Base-by-base conservation (phyloP, 2,113 vertebrate species). In the Macquaria ambigua region DNA sequence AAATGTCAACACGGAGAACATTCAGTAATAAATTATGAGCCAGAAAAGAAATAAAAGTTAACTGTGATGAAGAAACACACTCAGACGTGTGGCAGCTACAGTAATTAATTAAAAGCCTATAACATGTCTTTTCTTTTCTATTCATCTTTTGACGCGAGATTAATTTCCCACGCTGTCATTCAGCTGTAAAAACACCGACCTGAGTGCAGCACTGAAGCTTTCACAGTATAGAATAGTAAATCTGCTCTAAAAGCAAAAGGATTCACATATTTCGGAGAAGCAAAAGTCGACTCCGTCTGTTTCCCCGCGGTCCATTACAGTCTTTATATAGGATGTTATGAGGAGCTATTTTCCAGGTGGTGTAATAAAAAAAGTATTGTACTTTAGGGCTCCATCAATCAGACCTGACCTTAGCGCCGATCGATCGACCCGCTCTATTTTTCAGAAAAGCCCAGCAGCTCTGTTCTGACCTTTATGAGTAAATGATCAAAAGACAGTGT, bases 1-100 rank as follows among this genome's bases (percentile, higher is more conserved):
- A 73, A 25, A 88, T 83, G 77, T 79, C 82, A 84, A 85, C 89
- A 62, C 1, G 10, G 37, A 75, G 64, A 83, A 72, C 53, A 21
- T 7, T 64, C 69, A 50, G 55, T 21, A 72, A 81, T 89, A 89
- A 86, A 90, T 80, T 2, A 85, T 85, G 46, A 83, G 28, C 59
- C 37, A 25, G 50, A 56, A 34, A 58, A 76, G 50, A 73, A 74
- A 86, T 37, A 64, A 78, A 63, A 71, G 61, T 48, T 56, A 53
- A 31, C 16, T 46, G 52, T 48, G 71, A 63, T 18, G 21, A 28
- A 72, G n/a, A 72, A 28, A 74, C 39, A 69, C 21, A 28, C 18
- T 3, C 14, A 76, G 5, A 43, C 15, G 8, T 46, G 53, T 77
- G 31, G 14, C 14, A 9, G 12, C 8, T 9, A 41, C 15, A 11